These are phyloP conservation scores for Labeo catla DNA, from an alignment of 2,113 vertebrate species.

Conservation along the genomic window DNA sequence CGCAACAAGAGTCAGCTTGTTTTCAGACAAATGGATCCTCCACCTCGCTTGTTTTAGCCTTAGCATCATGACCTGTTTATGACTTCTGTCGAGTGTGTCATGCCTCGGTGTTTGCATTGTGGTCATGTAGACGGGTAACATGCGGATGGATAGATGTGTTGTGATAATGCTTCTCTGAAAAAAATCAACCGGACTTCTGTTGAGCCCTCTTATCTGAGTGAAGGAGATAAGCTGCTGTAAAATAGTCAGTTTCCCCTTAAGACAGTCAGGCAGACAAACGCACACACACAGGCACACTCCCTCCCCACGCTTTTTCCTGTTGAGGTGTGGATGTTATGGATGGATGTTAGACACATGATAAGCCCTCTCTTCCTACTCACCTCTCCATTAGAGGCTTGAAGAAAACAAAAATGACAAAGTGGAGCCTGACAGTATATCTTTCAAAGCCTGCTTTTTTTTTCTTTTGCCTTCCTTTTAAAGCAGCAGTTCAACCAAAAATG, in stretches of 20 bases:
- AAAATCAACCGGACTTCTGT: conserved; percentile 34
- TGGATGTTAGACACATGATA: conserved; percentile 43
- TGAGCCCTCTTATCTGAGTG: conserved; percentile 28
- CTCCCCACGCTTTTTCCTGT: conserved; percentile 37
- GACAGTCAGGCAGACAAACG: conserved; percentile 11
- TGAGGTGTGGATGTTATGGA: conserved; percentile 47
- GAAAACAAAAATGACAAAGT: not conserved
- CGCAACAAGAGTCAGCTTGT: conserved; percentile 44
- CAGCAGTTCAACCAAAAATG: not conserved
- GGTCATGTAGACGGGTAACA: conserved; percentile 12
- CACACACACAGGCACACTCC: not conserved
- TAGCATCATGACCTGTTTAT: conserved; percentile 24
- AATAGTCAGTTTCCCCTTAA: conserved; percentile 43
- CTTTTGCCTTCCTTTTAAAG: not conserved
- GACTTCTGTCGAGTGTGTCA: conserved; percentile 29
- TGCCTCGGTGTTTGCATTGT: conserved; percentile 12
- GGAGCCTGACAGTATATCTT: conserved; percentile 16
- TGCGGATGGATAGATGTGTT: conserved; percentile 21
- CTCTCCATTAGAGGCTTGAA: conserved; percentile 28
- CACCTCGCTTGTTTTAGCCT: conserved; percentile 9
- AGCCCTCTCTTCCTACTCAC: conserved; percentile 39
- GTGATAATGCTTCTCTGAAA: conserved; percentile 12
- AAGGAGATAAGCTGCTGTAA: conserved; percentile 42
- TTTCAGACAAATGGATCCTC: conserved; percentile 26
- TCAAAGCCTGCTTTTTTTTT: not conserved